Percentiles rank a stretch among this genome's conserved stretches.
These are phyloP conservation scores for Cremastinae sp. DNA, from an alignment of 2,888 invertebrate genomes.

Conservation along the genomic window DNA sequence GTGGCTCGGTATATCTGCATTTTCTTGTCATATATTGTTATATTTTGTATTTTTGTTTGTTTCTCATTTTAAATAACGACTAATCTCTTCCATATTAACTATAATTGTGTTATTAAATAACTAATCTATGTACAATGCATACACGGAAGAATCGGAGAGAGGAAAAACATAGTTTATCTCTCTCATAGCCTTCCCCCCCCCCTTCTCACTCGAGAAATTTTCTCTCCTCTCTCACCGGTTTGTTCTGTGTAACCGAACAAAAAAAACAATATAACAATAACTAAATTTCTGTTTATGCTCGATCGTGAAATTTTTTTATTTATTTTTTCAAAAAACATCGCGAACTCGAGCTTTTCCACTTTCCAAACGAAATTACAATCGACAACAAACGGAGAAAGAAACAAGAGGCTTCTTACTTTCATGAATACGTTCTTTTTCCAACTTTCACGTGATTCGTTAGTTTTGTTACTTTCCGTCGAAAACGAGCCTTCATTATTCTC, in stretches of 20 bases:
- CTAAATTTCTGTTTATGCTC: background rate
- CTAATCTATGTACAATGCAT: conserved; percentile 75
- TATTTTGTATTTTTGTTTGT: conserved; percentile 20
- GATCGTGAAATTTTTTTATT: background rate
- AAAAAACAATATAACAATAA: background rate
- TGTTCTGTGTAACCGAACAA: too few species aligned
- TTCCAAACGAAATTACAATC: background rate
- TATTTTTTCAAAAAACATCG: too few species aligned
- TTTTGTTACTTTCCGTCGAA: background rate
- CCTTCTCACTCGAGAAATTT: conserved; percentile 3
- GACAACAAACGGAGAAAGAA: background rate
- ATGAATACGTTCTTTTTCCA: background rate
- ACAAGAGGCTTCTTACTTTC: background rate
- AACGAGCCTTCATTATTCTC: too few species aligned
- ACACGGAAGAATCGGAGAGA: conserved; percentile 54
- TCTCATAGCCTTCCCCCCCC: conserved; percentile 1
- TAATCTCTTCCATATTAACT: conserved; percentile 31
- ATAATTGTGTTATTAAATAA: conserved; percentile 68
- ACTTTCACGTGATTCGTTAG: background rate
- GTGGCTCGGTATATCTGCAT: conserved; percentile 55
- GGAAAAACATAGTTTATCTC: conserved; percentile 33
- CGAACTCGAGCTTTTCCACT: too few species aligned
- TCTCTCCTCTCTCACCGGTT: conserved; percentile 4
- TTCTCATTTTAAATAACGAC: conserved; percentile 18
- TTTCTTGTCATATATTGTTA: conserved; percentile 8